Evolutionary conservation across 1,140 invertebrate species (phyloP), one percentile per base, ranked within the genome.

Genomic region (Littorina saxatilis): DNA sequence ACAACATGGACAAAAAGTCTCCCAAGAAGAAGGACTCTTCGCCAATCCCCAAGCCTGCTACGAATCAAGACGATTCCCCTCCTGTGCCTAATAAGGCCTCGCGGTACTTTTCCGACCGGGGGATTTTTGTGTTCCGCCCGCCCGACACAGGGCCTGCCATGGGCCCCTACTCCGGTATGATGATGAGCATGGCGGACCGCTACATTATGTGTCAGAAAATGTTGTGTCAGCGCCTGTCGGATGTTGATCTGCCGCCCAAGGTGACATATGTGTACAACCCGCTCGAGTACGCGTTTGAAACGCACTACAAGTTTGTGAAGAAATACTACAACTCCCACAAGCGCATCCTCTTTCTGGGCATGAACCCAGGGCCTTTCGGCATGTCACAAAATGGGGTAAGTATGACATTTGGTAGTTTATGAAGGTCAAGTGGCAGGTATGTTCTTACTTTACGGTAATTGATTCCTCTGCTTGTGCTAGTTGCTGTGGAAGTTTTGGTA

Each of bases 321-420:
- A 95, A 94, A 81, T 97, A 94, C 88, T 95, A 96, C 87, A 92
- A 92, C 35, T 93, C 92, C 13, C 87, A 89, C 11, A 98, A 97
- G 90, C 94, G 94, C 84, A 93, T 98, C 20, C 91, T 98, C 63
- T 97, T 97, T 88, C 93, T 98, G 68, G 97, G 97, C 4, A 98
- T 98, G 96, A 98, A 98, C 93, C 97, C 97, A 40, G 97, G 97
- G 17, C 97, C 97, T 0, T 98, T 95, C 95, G 97, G 97, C 66
- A 98, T 98, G 97, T 95, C 95, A 23, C 97, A 98, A 92, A 98
- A 96, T 84, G 97, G 97, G 37, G 96, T 96, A 94, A 94, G 94
- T 91, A 43, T 50, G 55, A 58, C 4, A 23, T 58, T 50, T 3
- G n/a, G n/a, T 11, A 58, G 55, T 58, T 58, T 58, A 20, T 50